Base-by-base conservation (phyloP, 2,113 vertebrate species). In the Psilopsiagon aymara region DNA sequence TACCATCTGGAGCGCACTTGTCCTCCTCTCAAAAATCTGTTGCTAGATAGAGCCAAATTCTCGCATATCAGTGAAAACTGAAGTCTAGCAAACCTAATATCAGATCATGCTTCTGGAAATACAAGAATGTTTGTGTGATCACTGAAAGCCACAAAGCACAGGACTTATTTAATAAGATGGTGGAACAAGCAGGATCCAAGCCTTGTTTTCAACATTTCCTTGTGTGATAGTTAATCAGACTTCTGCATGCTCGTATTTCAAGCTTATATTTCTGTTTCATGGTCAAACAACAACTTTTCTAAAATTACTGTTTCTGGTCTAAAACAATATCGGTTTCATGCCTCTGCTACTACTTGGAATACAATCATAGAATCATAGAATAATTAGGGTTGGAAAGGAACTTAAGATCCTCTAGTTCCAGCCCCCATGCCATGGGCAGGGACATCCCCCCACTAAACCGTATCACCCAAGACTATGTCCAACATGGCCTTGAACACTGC, bases 11-110 rank as follows among this genome's bases (percentile, higher is more conserved):
- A 92, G 10, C 66, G 71, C 28, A 44, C 86, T 92, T 82, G 46
- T 95, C 81, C 47, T 95, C 81, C 77, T 89, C 91, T 91, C 83
- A 91, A 92, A 95, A 96, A 94, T 95, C 91, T 96, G 94, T 94
- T 96, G 73, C 73, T 92, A 76, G 86, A 82, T 92, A 79, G 81
- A 95, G 89, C 95, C 89, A 95, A 83, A 91, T 92, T 94, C 89
- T 96, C 83, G 87, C 89, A 91, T 74, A 91, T 82, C 84, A 75
- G 66, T 87, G 94, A 71, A 91, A 94, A 79, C 68, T 75, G 43
- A 86, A 95, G 93, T 96, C 95, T 96, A 95, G 86, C 77, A 91
- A 89, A 95, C 64, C 62, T 92, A 25, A 95, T 96, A 89, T 88
- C 51, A 88, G 75, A 55, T 52, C 19, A 60, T 75, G 47, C 62